These are phyloP conservation scores for Pocota personata DNA, from an alignment of 2,888 invertebrate species.

Conservation along the genomic window DNA sequence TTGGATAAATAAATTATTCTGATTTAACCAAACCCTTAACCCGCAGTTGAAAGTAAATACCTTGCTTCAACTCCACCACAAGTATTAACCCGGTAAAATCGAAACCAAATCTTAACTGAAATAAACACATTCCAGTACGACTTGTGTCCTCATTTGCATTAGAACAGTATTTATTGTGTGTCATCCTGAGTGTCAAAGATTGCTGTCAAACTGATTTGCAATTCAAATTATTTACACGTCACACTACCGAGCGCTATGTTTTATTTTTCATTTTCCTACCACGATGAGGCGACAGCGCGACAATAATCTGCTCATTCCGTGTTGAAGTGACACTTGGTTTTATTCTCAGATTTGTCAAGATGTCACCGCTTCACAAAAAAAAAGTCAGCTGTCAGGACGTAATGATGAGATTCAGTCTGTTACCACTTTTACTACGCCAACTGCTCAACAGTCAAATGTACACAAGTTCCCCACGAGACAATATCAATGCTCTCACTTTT, in stretches of 20 bases:
- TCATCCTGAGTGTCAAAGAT: constrained; percentile 64
- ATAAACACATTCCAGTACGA: constrained; percentile 8
- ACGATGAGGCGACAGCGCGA: constrained; percentile 26
- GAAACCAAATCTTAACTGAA: not conserved
- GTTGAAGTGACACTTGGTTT: constrained; percentile 60
- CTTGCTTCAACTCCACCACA: too few relatives aligned
- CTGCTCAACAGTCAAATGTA: not conserved
- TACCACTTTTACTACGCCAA: constrained; percentile 3
- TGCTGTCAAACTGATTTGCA: constrained; percentile 70
- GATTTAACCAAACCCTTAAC: too few relatives aligned
- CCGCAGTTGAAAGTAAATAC: not conserved
- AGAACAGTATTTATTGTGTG: constrained; percentile 48
- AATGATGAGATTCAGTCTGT: constrained; percentile 50
- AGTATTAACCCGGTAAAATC: not conserved
- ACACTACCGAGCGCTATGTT: constrained; percentile 29
- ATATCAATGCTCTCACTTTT: constrained; percentile 26
- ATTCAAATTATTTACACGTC: constrained; percentile 70
- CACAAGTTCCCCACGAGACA: constrained; percentile 10
- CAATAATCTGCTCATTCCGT: constrained; percentile 51
- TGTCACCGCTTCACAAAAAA: constrained; percentile 42
- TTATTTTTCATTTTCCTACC: constrained; percentile 13
- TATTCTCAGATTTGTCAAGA: constrained; percentile 67
- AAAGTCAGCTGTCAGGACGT: constrained; percentile 44
- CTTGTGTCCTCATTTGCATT: constrained; percentile 62
- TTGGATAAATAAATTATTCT: too few relatives aligned